phyloP scores from a whole-genome alignment of 2,888 invertebrate genomes.

The Dichetophora obliterata region DNA sequence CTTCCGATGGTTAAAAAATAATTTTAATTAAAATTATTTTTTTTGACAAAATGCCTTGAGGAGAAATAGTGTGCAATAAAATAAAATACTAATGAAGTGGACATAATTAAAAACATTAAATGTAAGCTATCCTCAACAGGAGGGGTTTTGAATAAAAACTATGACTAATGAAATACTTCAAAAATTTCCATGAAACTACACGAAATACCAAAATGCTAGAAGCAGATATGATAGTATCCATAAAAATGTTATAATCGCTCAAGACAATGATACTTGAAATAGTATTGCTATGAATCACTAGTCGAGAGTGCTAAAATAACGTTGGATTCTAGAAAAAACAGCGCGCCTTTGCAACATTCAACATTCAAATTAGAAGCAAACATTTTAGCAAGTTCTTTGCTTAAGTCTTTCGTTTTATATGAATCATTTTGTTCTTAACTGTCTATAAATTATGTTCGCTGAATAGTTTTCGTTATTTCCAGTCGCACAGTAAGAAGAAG shows the following conservation, averaged over 20 bases:
- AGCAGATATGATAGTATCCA: not conserved
- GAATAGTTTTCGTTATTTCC: not conserved
- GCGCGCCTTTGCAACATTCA: not conserved
- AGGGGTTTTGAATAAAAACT: not conserved
- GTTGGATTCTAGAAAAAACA: not conserved
- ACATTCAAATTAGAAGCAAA: not conserved
- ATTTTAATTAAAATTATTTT: not conserved
- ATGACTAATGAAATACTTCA: conserved; percentile 3
- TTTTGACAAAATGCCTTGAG: too few relatives aligned
- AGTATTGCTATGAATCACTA: not conserved
- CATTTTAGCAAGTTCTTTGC: not conserved
- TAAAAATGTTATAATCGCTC: too few relatives aligned
- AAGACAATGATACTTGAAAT: not conserved
- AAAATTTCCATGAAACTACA: not conserved
- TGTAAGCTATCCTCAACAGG: not conserved
- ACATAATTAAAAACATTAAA: not conserved
- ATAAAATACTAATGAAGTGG: not conserved
- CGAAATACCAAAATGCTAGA: not conserved
- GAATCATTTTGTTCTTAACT: not conserved
- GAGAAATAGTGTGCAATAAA: not conserved
- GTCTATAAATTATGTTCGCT: not conserved
- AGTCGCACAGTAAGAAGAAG: not conserved
- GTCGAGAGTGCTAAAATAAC: not conserved
- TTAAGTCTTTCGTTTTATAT: conserved; percentile 8
- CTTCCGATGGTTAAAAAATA: not conserved